These are phyloP conservation scores for Allacma fusca DNA, from an alignment of 2,888 invertebrate genomes.

Conservation along the genomic window DNA sequence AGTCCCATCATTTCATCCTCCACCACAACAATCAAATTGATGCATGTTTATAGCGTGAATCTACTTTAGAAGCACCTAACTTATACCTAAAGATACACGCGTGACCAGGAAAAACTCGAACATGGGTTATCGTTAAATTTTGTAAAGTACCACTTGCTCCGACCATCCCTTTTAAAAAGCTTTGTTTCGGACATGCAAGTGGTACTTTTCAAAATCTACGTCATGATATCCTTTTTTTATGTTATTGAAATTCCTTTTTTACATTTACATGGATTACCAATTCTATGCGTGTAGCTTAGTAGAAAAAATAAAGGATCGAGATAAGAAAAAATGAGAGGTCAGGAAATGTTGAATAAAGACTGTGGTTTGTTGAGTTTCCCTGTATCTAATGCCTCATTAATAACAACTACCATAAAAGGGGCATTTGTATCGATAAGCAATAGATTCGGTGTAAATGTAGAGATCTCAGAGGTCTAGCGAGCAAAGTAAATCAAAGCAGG, in stretches of 20 bases:
- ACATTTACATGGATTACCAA: too few species aligned
- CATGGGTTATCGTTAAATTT: too few species aligned
- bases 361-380: neutral
- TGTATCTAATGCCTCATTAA: neutral
- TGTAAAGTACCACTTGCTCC: too few species aligned
- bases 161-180: too few species aligned
- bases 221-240: too few species aligned
- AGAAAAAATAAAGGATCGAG: neutral
- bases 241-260: too few species aligned
- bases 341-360: neutral
- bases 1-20: neutral
- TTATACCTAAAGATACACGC: neutral
- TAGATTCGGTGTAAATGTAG: neutral
- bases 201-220: too few species aligned
- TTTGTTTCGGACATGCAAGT: too few species aligned
- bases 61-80: too few species aligned
- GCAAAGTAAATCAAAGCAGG: conserved; percentile 1
- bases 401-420: conserved; percentile 12
- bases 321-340: neutral
- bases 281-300: too few species aligned
- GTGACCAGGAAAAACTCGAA: neutral
- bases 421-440: conserved; percentile 18
- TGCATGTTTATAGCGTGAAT: neutral
- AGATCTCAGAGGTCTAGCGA: neutral
- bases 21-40: neutral